Percentiles rank a stretch among this genome's conserved stretches.
phyloP scores from a whole-genome alignment of 2,888 invertebrate genomes.

The Thereva nobilitata region DNA sequence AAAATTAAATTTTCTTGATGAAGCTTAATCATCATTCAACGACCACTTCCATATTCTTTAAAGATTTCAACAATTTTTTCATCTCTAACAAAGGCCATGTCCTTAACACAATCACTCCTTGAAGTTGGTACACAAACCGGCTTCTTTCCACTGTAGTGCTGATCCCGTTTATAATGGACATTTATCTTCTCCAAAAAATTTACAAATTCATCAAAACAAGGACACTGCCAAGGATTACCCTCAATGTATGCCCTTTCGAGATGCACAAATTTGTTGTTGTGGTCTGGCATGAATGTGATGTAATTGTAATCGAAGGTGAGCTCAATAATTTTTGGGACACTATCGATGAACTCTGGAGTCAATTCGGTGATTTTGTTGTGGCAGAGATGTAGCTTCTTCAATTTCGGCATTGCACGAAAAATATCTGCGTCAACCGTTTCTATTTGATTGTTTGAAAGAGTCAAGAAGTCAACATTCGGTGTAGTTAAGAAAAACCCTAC shows the following conservation, averaged over 20 bases:
- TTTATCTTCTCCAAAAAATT: constrained; percentile 45
- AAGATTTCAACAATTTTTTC: not conserved
- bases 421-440: constrained; percentile 48
- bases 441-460: constrained; percentile 50
- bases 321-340: constrained; percentile 42
- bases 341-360: constrained; percentile 36
- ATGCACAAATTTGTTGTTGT: constrained; percentile 47
- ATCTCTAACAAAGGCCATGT: constrained; percentile 43
- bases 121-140: constrained; percentile 49
- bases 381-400: constrained; percentile 52
- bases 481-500: constrained; percentile 48
- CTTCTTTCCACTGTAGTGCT: constrained; percentile 49
- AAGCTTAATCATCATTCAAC: too few species aligned
- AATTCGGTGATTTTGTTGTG: constrained; percentile 51
- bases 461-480: constrained; percentile 51
- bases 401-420: constrained; percentile 50
- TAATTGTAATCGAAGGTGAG: constrained; percentile 53
- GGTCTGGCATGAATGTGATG: constrained; percentile 50
- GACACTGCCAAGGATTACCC: constrained; percentile 57
- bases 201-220: constrained; percentile 49
- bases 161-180: constrained; percentile 47
- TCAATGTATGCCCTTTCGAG: constrained; percentile 50
- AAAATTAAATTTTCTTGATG: too few species aligned
- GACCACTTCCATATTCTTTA: not conserved
- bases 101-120: constrained; percentile 48